Evolutionary conservation across 2,888 invertebrate genomes (phyloP).

Genomic region (Caenorhabditis angaria): DNA sequence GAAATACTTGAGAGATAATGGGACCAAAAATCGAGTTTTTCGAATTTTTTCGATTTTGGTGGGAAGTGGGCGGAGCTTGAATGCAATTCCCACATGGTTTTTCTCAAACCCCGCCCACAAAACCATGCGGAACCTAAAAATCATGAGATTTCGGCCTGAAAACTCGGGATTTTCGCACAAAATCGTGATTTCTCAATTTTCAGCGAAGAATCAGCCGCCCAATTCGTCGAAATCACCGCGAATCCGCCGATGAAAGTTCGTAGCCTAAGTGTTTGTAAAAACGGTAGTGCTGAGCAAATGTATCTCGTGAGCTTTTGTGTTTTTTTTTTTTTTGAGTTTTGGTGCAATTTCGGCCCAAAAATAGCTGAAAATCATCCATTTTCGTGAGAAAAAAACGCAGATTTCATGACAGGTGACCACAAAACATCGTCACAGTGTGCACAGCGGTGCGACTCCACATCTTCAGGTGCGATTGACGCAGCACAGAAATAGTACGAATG

Average conservation of each 20-base stretch:
- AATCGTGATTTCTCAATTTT: conserved; percentile 16
- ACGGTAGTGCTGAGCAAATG: conserved; percentile 36
- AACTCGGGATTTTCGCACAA: no score
- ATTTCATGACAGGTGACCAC: conserved; percentile 41
- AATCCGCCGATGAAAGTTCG: conserved; percentile 51
- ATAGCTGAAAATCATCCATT: background rate
- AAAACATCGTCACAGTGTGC: conserved; percentile 43
- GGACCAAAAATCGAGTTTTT: no score
- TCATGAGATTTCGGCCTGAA: no score
- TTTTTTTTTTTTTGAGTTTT: background rate
- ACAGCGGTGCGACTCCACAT: conserved; percentile 41
- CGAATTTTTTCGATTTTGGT: no score
- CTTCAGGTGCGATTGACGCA: conserved; percentile 30
- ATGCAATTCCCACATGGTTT: no score
- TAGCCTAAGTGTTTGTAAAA: conserved; percentile 44
- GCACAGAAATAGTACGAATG: conserved; percentile 27
- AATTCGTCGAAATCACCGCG: conserved; percentile 50
- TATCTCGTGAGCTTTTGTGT: conserved; percentile 31
- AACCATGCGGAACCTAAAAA: no score
- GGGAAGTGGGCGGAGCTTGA: no score
- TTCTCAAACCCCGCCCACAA: no score
- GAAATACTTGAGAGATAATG: no score
- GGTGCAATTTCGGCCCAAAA: background rate
- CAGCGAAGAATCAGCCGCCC: conserved; percentile 55
- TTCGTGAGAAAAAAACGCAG: no score